phyloP scores from a whole-genome alignment of 2,113 vertebrate genomes.

The Phrynosoma blainvillii region DNA sequence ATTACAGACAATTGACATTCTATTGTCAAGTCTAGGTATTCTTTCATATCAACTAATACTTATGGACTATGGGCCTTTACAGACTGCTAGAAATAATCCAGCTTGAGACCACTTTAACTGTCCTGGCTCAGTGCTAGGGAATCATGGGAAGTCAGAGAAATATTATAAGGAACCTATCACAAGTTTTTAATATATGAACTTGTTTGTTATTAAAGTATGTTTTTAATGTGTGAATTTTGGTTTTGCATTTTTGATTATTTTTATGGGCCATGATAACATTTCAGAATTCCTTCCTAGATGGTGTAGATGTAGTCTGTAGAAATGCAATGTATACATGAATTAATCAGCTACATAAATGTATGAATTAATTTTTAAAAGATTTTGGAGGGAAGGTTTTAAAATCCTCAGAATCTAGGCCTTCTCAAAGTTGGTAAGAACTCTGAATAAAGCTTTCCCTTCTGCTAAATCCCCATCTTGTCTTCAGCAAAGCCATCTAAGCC shows the following conservation, averaged over 20 bases:
- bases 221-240: not conserved
- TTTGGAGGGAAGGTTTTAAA: not conserved
- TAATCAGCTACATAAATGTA: not conserved
- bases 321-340: not conserved
- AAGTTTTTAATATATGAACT: not conserved
- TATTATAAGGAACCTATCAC: not conserved
- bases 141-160: not conserved
- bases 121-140: too few species aligned
- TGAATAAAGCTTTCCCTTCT: not conserved
- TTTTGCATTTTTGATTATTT: not conserved
- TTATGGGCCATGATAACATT: not conserved
- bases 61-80: too few species aligned
- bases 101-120: too few species aligned
- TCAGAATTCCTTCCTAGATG: not conserved
- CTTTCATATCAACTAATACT: not conserved
- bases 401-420: not conserved
- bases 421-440: not conserved
- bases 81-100: too few species aligned
- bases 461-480: not conserved
- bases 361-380: not conserved
- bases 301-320: not conserved
- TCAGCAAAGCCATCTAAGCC: not conserved
- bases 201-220: not conserved
- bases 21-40: not conserved
- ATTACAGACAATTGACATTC: not conserved